Conservation (phyloP, 1,140 invertebrate species). For the Apocrypta bakeri region DNA sequence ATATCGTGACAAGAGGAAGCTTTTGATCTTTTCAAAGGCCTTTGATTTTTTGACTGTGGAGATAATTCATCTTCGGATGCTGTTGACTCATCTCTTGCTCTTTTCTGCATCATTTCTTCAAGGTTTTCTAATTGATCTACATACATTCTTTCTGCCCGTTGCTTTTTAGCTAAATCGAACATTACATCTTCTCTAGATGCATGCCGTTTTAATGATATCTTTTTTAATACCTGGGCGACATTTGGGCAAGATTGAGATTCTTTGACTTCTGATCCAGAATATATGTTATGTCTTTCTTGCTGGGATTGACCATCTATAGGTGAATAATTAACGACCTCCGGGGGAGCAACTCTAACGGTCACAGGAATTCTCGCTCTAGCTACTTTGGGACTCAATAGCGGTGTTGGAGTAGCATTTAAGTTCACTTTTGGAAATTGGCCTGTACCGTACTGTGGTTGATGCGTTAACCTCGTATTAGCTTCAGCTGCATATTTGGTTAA, state of each 20-base stretch:
- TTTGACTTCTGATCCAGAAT: slow-evolving; percentile 12
- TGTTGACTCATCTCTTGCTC: slow-evolving; percentile 67
- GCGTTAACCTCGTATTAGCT: slow-evolving; percentile 65
- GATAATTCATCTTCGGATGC: slow-evolving; percentile 67
- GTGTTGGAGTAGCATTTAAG: slow-evolving; percentile 66
- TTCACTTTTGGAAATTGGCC: slow-evolving; percentile 72
- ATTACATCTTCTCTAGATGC: slow-evolving; percentile 68
- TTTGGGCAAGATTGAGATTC: slow-evolving; percentile 34
- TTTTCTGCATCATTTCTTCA: slow-evolving; percentile 70
- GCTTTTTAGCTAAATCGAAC: slow-evolving; percentile 67
- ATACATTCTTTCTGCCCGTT: slow-evolving; percentile 63
- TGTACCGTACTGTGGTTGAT: slow-evolving; percentile 67
- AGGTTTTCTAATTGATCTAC: slow-evolving; percentile 64
- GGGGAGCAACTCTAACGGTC: slow-evolving; percentile 68
- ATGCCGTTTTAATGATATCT: slow-evolving; percentile 70
- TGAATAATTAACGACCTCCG: slow-evolving; percentile 61
- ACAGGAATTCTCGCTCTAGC: slow-evolving; percentile 63
- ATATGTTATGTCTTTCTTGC: slow-evolving; percentile 42
- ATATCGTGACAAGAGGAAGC: slow-evolving; percentile 71
- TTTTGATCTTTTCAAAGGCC: slow-evolving; percentile 69
- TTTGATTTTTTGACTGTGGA: slow-evolving; percentile 59
- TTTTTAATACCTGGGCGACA: slow-evolving; percentile 59
- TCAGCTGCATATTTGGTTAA: slow-evolving; percentile 71
- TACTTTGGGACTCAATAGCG: slow-evolving; percentile 64
- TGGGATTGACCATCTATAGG: slow-evolving; percentile 59